phyloP scores from a whole-genome alignment of 2,888 invertebrate species.

The Tethea ocularis region DNA sequence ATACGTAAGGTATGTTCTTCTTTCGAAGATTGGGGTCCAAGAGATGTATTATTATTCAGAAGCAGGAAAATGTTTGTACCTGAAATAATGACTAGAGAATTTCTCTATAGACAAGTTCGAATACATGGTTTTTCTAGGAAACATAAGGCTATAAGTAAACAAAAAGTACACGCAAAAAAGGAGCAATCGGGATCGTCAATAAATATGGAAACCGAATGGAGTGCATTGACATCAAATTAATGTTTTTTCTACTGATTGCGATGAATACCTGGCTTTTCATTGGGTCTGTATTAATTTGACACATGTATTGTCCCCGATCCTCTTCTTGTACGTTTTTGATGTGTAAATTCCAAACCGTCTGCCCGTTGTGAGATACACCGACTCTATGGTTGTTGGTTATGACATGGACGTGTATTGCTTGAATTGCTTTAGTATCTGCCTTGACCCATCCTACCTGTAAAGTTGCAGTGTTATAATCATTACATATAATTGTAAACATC shows the following conservation, averaged over 20 bases:
- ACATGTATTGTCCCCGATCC: slow-evolving; percentile 96
- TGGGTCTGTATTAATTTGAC: slow-evolving; percentile 97
- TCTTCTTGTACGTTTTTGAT: slow-evolving; percentile 94
- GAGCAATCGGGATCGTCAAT: background rate
- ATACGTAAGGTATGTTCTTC: slow-evolving; percentile 46
- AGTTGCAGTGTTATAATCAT: slow-evolving; percentile 14
- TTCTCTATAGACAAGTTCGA: slow-evolving; percentile 74
- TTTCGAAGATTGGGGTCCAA: slow-evolving; percentile 66
- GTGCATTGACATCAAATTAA: slow-evolving; percentile 58
- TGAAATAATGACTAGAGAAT: slow-evolving; percentile 79
- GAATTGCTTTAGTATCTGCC: slow-evolving; percentile 96
- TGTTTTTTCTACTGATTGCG: slow-evolving; percentile 31
- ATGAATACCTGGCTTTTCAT: slow-evolving; percentile 94
- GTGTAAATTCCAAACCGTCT: slow-evolving; percentile 94
- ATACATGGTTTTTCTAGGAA: slow-evolving; percentile 61
- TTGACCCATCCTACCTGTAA: slow-evolving; percentile 96
- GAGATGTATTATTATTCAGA: slow-evolving; percentile 58
- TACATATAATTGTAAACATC: slow-evolving; percentile 11
- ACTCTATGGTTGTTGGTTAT: slow-evolving; percentile 96
- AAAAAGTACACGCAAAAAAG: slow-evolving; percentile 3
- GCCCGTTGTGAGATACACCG: slow-evolving; percentile 92
- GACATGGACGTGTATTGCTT: slow-evolving; percentile 95
- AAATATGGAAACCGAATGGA: slow-evolving; percentile 47
- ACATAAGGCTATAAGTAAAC: slow-evolving; percentile 11
- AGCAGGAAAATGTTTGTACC: slow-evolving; percentile 78